A percentile compares a stretch with the other conserved stretches of the same genome.
phyloP scores from a whole-genome alignment of 2,797 vertebrate species.

The Dallia pectoralis region DNA sequence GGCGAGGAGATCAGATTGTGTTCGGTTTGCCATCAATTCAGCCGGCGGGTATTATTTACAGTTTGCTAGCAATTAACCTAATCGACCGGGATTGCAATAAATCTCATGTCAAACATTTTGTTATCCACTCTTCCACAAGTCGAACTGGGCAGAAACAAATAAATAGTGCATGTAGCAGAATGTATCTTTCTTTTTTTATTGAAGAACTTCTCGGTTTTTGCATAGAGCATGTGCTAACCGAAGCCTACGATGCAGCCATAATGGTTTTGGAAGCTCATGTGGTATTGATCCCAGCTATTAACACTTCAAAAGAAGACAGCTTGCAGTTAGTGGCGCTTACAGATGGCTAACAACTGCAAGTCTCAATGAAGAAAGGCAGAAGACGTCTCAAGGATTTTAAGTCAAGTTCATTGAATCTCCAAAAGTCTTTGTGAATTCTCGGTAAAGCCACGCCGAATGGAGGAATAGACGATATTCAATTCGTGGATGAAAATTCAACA shows the following conservation, averaged over 20 bases:
- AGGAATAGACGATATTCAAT: background rate
- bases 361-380: background rate
- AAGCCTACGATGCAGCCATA: background rate
- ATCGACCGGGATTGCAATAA: background rate
- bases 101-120: background rate
- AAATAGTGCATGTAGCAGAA: background rate
- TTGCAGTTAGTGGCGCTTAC: slow-evolving; percentile 4
- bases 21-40: background rate
- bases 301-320: slow-evolving; percentile 11
- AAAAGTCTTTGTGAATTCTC: background rate
- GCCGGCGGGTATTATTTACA: background rate
- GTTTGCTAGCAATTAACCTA: slow-evolving; percentile 1
- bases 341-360: slow-evolving; percentile 7
- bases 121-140: background rate
- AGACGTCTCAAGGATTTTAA: slow-evolving; percentile 3
- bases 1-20: background rate
- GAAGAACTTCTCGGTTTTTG: background rate
- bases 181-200: too few species aligned
- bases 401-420: background rate
- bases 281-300: slow-evolving; percentile 13
- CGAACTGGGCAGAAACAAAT: background rate
- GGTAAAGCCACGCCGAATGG: background rate
- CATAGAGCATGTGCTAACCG: background rate
- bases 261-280: background rate
- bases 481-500: background rate